A percentile compares a stretch with the other conserved stretches of the same genome.
These are phyloP conservation scores for Crypturellus tataupa DNA, from an alignment of 2,797 vertebrate species.

Conservation along the genomic window DNA sequence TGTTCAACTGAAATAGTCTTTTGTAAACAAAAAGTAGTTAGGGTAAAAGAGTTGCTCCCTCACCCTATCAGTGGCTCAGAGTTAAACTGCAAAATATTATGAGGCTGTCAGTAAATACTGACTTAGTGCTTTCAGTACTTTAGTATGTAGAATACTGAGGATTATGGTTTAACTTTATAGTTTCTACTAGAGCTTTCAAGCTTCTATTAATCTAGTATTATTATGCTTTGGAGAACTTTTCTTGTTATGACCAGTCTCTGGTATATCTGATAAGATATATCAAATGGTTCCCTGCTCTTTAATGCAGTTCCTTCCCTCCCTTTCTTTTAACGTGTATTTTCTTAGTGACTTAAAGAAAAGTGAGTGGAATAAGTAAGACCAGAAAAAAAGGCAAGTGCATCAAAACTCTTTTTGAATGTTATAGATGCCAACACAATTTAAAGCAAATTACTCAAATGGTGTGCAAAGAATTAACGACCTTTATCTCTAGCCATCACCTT, in stretches of 20 bases:
- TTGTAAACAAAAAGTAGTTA: not conserved
- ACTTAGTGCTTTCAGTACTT: not conserved
- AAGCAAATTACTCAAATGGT: not conserved
- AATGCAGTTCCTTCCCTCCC: not conserved
- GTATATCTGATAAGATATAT: not conserved
- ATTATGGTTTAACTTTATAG: not conserved
- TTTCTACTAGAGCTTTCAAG: not conserved
- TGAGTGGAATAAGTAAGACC: not conserved
- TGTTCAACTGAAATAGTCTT: not conserved
- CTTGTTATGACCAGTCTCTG: not conserved
- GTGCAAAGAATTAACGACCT: not conserved
- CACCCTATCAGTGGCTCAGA: not conserved
- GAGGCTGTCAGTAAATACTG: not conserved
- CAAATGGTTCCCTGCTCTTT: not conserved
- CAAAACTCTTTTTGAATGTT: not conserved
- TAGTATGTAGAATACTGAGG: not conserved
- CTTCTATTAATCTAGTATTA: not conserved
- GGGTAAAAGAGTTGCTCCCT: not conserved
- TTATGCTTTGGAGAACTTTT: not conserved
- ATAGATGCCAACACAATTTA: not conserved
- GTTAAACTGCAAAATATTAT: not conserved
- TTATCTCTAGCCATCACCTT: slow-evolving; percentile 39
- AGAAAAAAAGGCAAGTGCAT: not conserved
- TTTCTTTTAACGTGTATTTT: not conserved
- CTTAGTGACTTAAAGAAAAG: not conserved